Conservation (phyloP, 2,888 invertebrate species). For the Epirrita christyi region DNA sequence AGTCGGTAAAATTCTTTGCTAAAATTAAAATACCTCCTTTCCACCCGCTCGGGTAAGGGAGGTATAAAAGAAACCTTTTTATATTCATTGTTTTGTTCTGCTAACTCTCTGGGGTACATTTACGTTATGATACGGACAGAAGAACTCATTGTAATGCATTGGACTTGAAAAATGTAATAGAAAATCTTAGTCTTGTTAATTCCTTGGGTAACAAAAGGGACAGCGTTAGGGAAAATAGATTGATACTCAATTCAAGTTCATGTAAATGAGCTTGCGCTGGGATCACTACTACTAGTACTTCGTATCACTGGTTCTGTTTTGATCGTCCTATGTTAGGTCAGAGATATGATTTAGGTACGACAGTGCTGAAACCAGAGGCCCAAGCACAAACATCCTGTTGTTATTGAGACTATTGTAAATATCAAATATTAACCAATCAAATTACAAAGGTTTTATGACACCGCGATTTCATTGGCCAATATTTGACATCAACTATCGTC, state of each 20-base stretch:
- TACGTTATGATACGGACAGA: conserved; percentile 47
- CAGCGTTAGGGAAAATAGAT: conserved; percentile 8
- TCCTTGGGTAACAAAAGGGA: conserved; percentile 3
- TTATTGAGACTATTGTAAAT: too few species aligned
- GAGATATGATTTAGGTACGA: too few species aligned
- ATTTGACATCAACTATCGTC: too few species aligned
- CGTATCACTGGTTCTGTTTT: too few species aligned
- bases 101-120: conserved; percentile 44
- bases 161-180: conserved; percentile 18
- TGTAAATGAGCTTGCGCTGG: background rate
- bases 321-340: too few species aligned
- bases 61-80: conserved; percentile 42
- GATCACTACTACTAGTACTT: background rate
- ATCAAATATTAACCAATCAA: too few species aligned
- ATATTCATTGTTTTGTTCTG: conserved; percentile 55
- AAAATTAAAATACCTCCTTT: conserved; percentile 13
- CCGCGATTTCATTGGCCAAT: too few species aligned
- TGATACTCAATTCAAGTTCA: conserved; percentile 9
- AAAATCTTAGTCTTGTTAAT: conserved; percentile 19
- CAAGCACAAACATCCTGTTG: too few species aligned
- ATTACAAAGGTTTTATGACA: too few species aligned
- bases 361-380: too few species aligned
- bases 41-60: conserved; percentile 1
- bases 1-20: conserved; percentile 8
- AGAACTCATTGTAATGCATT: conserved; percentile 27